These are phyloP conservation scores for Sciurus niger DNA, from an alignment of 2,113 vertebrate genomes.

Conservation along the genomic window DNA sequence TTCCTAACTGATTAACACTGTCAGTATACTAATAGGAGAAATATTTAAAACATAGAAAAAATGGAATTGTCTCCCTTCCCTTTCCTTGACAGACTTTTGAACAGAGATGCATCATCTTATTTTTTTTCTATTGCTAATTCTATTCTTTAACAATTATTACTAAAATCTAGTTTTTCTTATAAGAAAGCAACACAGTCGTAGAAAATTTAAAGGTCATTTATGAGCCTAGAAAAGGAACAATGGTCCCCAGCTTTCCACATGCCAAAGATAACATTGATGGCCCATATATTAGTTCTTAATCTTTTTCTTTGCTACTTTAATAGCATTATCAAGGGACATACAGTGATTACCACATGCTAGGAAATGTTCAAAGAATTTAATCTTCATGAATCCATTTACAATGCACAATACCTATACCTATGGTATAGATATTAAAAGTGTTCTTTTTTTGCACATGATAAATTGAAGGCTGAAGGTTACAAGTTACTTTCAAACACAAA, in stretches of 20 bases:
- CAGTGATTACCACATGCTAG: background rate
- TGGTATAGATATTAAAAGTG: background rate
- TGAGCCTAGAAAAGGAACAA: background rate
- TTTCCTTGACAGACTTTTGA: background rate
- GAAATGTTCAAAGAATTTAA: background rate
- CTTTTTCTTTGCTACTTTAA: background rate
- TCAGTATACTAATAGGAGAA: background rate
- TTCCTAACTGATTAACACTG: background rate
- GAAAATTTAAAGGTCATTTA: background rate
- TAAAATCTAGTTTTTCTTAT: conserved; percentile 21
- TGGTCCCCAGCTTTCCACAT: background rate
- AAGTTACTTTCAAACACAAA: background rate
- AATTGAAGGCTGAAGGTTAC: background rate
- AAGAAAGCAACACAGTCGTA: background rate
- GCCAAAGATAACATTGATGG: background rate
- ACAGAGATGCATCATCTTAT: background rate
- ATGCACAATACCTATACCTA: background rate
- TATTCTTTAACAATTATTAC: background rate
- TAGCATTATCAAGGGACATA: background rate
- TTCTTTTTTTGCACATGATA: background rate
- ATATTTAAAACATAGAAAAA: conserved; percentile 11
- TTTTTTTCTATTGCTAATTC: background rate
- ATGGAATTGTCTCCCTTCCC: no score
- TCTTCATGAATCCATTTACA: background rate
- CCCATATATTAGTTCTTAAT: background rate